Evolutionary conservation across 2,888 invertebrate genomes (phyloP).

Genomic region (Nemoura dubitans): DNA sequence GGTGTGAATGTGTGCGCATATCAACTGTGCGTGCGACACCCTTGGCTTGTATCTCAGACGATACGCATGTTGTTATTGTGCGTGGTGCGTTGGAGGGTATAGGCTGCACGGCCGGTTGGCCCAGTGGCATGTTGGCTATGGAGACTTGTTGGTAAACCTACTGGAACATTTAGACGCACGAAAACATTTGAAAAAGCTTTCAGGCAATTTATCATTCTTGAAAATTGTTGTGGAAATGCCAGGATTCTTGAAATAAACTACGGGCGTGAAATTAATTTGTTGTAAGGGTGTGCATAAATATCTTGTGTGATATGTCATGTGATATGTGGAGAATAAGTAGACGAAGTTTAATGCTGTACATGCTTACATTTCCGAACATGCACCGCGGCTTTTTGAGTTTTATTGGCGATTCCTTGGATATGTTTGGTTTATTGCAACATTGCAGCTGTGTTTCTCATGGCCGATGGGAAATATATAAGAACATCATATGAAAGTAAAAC

Average conservation of each 20-base stretch:
- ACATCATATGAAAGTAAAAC: too few relatives aligned
- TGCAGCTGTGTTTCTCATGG: too few relatives aligned
- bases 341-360: too few relatives aligned
- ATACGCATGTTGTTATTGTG: conserved; percentile 7
- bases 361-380: too few relatives aligned
- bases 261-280: not conserved
- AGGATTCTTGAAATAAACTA: conserved; percentile 7
- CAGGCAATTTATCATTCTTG: not conserved
- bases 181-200: not conserved
- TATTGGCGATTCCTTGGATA: too few relatives aligned
- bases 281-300: not conserved
- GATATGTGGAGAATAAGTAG: not conserved
- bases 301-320: not conserved
- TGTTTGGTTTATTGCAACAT: too few relatives aligned
- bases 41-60: not conserved
- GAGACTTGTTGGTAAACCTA: not conserved
- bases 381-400: too few relatives aligned
- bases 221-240: conserved; percentile 12
- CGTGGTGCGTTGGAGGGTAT: too few relatives aligned
- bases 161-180: not conserved
- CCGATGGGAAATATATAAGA: too few relatives aligned
- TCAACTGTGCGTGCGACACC: not conserved
- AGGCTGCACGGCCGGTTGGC: not conserved
- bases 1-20: conserved; percentile 29
- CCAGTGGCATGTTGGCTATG: not conserved